Conservation (phyloP, 2,797 vertebrate species). For the Octomys mimax region DNA sequence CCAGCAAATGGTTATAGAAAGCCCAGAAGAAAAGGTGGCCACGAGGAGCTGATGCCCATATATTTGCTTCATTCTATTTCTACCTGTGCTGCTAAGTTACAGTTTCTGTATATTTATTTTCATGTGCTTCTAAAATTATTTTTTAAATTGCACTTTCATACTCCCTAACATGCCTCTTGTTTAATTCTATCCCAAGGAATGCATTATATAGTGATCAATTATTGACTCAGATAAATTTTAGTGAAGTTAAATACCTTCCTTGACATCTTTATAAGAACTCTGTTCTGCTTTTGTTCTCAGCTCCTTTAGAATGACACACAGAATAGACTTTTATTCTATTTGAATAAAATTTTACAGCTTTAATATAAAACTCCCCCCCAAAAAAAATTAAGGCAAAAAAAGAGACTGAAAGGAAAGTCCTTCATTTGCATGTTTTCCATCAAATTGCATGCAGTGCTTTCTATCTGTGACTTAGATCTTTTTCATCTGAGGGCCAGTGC, state of each 20-base stretch:
- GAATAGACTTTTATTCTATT: background rate
- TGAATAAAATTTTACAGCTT: slow-evolving; percentile 32
- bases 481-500: background rate
- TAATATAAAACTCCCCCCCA: slow-evolving; percentile 50
- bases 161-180: background rate
- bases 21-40: background rate
- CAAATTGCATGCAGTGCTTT: background rate
- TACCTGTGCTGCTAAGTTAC: background rate
- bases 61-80: background rate
- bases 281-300: background rate
- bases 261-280: background rate
- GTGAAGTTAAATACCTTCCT: background rate
- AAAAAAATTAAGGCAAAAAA: background rate
- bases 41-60: background rate
- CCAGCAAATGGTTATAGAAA: background rate
- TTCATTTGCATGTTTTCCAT: background rate
- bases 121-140: background rate
- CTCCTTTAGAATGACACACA: background rate
- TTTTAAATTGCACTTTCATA: background rate
- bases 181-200: slow-evolving; percentile 16
- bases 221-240: background rate
- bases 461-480: background rate
- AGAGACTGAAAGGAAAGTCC: background rate
- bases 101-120: background rate
- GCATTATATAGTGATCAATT: background rate